Evolutionary conservation across 2,888 invertebrate species (phyloP).

Genomic region (Xanthia icteritia): DNA sequence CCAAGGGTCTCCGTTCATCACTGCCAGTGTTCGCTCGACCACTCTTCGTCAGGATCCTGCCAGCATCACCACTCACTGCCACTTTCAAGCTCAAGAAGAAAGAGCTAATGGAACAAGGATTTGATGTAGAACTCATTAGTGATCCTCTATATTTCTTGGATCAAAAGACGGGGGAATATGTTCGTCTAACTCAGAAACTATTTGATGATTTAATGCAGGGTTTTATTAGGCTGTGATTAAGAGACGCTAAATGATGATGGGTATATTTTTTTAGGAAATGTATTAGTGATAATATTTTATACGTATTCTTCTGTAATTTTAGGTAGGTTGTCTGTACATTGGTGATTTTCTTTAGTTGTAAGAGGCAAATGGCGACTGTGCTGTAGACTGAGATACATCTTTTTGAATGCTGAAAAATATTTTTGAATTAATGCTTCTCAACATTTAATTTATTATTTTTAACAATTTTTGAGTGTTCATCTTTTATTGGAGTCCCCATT

Average conservation of each 20-base stretch:
- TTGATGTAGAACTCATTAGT: constrained; percentile 90
- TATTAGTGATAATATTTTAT: constrained; percentile 18
- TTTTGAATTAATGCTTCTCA: not conserved
- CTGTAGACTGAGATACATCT: not conserved
- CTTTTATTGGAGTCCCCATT: not conserved
- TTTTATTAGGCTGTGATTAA: constrained; percentile 87
- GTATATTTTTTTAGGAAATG: constrained; percentile 36
- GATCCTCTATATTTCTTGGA: constrained; percentile 93
- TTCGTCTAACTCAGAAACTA: constrained; percentile 85
- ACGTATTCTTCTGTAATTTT: constrained; percentile 15
- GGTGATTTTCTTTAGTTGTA: constrained; percentile 2
- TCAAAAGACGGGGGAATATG: constrained; percentile 84
- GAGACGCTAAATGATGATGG: constrained; percentile 13
- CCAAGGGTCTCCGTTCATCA: constrained; percentile 84
- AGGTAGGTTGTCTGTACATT: constrained; percentile 34
- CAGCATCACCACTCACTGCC: constrained; percentile 94
- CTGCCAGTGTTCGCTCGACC: constrained; percentile 96
- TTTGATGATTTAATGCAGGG: constrained; percentile 88
- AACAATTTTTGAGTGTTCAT: not conserved
- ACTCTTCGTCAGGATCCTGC: constrained; percentile 94
- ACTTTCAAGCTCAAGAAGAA: constrained; percentile 98
- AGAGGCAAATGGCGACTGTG: not conserved
- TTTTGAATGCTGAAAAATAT: not conserved
- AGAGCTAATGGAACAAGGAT: constrained; percentile 96
- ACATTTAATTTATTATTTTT: too few relatives aligned